phyloP scores from a whole-genome alignment of 2,888 invertebrate genomes.

The Camponotus fellah region DNA sequence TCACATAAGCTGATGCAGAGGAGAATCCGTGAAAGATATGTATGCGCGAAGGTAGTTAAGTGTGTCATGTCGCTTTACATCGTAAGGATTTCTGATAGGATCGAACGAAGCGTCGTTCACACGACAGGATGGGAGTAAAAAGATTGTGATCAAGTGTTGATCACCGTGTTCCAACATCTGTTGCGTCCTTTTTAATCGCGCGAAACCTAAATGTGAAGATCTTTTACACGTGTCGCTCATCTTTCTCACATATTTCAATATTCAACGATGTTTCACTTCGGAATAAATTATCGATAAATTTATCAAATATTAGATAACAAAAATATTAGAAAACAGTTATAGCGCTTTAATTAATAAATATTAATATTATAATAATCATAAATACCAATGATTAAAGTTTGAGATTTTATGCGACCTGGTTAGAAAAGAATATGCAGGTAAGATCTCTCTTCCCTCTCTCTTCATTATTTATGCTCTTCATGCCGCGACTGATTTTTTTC shows the following conservation, averaged over 20 bases:
- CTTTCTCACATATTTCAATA: not conserved
- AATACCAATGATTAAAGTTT: not conserved
- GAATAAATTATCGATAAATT: not conserved
- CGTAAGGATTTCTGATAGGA: conserved; percentile 40
- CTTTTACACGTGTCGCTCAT: not conserved
- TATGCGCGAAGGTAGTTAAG: conserved; percentile 59
- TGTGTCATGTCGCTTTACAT: conserved; percentile 66
- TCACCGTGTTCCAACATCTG: conserved; percentile 36
- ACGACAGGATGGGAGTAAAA: conserved; percentile 1
- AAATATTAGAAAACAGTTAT: not conserved
- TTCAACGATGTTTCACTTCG: not conserved
- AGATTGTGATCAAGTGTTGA: conserved; percentile 56
- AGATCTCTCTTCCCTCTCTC: not conserved
- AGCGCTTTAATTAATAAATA: not conserved
- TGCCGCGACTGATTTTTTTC: not conserved
- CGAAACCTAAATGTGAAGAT: conserved; percentile 14
- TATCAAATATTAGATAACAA: not conserved
- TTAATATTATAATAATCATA: not conserved
- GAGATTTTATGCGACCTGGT: not conserved
- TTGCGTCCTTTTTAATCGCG: conserved; percentile 31
- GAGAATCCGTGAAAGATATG: conserved; percentile 59
- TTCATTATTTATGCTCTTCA: not conserved
- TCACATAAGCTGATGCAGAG: conserved; percentile 45
- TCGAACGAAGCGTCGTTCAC: conserved; percentile 28
- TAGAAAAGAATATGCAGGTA: not conserved